Conservation (phyloP, 2,113 vertebrate species). For the Microtus ochrogaster region DNA sequence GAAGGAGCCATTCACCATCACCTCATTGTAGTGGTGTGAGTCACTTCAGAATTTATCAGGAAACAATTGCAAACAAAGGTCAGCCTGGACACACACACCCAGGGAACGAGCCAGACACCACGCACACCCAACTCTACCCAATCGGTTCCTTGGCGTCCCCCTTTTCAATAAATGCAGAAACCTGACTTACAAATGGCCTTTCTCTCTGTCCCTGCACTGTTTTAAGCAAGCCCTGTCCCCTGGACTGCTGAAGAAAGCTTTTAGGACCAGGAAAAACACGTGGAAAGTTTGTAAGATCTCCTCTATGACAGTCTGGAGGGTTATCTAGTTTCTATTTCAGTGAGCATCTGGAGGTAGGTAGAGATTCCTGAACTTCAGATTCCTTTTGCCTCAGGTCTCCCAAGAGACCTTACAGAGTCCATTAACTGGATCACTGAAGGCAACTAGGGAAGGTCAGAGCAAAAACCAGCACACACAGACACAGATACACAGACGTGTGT, state of each 20-base stretch:
- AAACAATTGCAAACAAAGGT: not conserved
- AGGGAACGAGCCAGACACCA: rapidly evolving
- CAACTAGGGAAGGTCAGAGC: not conserved
- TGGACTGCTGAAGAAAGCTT: not conserved
- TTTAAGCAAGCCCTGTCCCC: not conserved
- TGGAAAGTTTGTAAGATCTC: not conserved
- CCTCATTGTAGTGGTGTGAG: rapidly evolving
- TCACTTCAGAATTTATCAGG: not conserved
- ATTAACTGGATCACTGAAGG: not conserved
- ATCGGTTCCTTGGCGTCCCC: not conserved
- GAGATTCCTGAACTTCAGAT: not conserved
- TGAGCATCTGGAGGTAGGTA: not conserved
- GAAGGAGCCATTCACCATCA: rapidly evolving
- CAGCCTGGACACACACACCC: not conserved
- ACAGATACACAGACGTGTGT: too few relatives aligned
- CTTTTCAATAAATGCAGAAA: not conserved
- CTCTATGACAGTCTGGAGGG: not conserved
- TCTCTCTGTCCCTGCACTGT: not conserved
- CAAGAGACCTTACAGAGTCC: not conserved
- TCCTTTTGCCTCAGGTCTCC: not conserved
- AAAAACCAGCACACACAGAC: not conserved
- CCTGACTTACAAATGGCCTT: not conserved
- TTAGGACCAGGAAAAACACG: not conserved
- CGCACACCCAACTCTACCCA: rapidly evolving
- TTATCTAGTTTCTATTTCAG: not conserved